Evolutionary conservation across 2,888 invertebrate species (phyloP), one percentile per base, ranked within the genome.

Genomic region (Desoria tigrina): DNA sequence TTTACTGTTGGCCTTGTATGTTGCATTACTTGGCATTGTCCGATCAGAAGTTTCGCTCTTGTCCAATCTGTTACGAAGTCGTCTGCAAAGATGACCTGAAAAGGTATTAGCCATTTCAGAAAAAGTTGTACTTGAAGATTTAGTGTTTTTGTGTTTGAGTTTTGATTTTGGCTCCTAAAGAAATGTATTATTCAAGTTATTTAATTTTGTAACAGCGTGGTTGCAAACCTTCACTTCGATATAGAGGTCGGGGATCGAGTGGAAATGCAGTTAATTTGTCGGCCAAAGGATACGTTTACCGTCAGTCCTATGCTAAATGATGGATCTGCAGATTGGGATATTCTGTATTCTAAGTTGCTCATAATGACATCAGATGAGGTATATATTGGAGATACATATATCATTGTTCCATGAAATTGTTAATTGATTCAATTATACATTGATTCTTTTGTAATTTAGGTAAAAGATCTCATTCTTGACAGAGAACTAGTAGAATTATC

Each of bases 1-100:
- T 94, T 69, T 96, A 91, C 81, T 98, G 97, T 81, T 97, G 94
- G 94, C 86, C 94, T 0, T 98, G 97, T 79, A 87, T 94, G 76
- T 84, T 98, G 55, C 96, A 96, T 80, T 96, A 96, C 79, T 84
- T 94, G 49, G 88, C 91, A 0, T 83, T 94, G 1, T 89, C 90
- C 59, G 95, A 96, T 77, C 88, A 90, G 78, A 82, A 86, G 26
- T 90, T 89, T 83, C 84, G 88, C 37, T 90, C 89, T 78, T 97
- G 97, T 80, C 97, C 97, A 0, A 95, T 98, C 71, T 98, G 97
- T 80, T 89, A 88, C 76, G 91, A 93, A 77, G 85, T 88, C 1
- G 83, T 97, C 58, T 85, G 89, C 69, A 88, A 87, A 66, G 83
- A 85, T 42, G 92, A 95, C 78, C 85, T 97, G 75, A 94, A 92